Evolutionary conservation across 2,113 vertebrate genomes (phyloP), one percentile per base, ranked within the genome.

Genomic region (Opisthocomus hoazin): DNA sequence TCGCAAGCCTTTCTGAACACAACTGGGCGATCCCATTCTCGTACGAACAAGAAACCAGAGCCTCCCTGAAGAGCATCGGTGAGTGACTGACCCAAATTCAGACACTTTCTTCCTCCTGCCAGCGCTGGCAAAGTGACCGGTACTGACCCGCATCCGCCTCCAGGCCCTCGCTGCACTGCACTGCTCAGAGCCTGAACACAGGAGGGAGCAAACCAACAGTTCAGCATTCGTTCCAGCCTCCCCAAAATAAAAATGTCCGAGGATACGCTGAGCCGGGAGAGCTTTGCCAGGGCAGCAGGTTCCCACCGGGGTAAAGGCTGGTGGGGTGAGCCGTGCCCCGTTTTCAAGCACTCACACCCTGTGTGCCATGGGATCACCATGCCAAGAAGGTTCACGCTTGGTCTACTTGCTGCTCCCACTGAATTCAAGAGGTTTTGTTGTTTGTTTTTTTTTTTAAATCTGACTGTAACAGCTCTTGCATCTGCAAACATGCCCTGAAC

Each of bases 61-160:
- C 51, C 54, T 94, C 94, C 89, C 86, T 1, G 1, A 87, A 74
- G 84, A 94, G 54, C 70, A 34, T 39, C 11, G 6, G 69, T 85
- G 83, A 94, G 89, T 65, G 77, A 95, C 77, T 95, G 91, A 96
- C 94, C 89, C 95, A 94, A 92, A 96, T 94, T 94, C 95, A 89
- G 93, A 84, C 61, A 61, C 74, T 89, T 81, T 93, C 80, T 64
- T 91, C 81, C 63, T 89, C 89, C 84, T 85, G 84, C 87, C 86
- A 81, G 73, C 1, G 0, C 83, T 78, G 86, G 92, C 65, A 58
- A 92, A 92, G 86, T 76, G 90, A 92, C 92, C 22, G 0, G 50
- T 34, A 81, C 85, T 78, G 79, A 87, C 68, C 64, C 0, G 0
- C 12, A 71, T 30, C 71, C 4, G 4, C 76, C 77, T 61, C 64